Conservation (phyloP, 2,888 invertebrate species). For the Notodonta ziczac region DNA sequence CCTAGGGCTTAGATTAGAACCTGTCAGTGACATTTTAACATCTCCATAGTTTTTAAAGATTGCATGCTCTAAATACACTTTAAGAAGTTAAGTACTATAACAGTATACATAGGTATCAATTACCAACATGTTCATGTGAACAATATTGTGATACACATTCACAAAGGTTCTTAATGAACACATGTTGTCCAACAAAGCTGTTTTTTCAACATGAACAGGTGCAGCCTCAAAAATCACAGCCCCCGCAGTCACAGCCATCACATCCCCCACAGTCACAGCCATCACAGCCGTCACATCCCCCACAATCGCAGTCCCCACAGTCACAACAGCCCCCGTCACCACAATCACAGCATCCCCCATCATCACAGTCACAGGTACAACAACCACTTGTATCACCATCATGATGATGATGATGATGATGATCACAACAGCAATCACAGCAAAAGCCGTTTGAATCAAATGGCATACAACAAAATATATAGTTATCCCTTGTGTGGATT, state of each 20-base stretch:
- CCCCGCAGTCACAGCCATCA: slow-evolving; percentile 12
- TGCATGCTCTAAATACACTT: too few species aligned
- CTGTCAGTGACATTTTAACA: too few species aligned
- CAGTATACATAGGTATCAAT: too few species aligned
- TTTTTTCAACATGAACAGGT: slow-evolving; percentile 4
- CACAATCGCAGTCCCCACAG: slow-evolving; percentile 10
- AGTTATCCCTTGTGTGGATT: not conserved
- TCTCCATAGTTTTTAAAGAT: too few species aligned
- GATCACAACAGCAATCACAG: slow-evolving; percentile 6
- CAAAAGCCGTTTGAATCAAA: not conserved
- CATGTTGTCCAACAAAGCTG: too few species aligned
- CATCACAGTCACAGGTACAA: not conserved
- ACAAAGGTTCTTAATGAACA: too few species aligned
- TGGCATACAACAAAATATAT: not conserved
- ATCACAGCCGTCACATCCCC: slow-evolving; percentile 7
- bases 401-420: slow-evolving; percentile 2
- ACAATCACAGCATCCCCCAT: slow-evolving; percentile 10
- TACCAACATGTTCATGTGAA: too few species aligned
- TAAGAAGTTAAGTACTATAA: too few species aligned
- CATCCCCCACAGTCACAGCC: slow-evolving; percentile 18
- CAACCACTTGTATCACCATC: not conserved
- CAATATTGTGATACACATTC: too few species aligned
- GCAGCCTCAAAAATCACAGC: slow-evolving; percentile 11
- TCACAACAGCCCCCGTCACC: slow-evolving; percentile 16
- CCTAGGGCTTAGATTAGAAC: too few species aligned